Percentiles rank a stretch among this genome's conserved stretches.
phyloP scores from a whole-genome alignment of 35 echinoderm and acorn worm genomes.

The Heliocidaris erythrogramma region DNA sequence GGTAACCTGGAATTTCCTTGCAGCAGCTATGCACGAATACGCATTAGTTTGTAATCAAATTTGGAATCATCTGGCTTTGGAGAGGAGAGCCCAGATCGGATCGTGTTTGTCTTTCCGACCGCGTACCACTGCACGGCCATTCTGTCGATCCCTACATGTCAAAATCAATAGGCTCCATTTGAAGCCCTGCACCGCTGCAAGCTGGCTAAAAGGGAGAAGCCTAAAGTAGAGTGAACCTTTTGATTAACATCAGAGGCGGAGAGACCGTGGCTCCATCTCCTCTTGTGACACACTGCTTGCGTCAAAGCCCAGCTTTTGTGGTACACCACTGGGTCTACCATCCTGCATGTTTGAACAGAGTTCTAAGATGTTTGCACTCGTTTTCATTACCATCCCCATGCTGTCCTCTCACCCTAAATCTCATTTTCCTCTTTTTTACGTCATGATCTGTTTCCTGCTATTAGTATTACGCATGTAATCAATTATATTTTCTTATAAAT shows the following conservation, averaged over 20 bases:
- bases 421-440: not conserved
- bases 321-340: not conserved
- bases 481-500: not conserved
- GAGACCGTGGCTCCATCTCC: not conserved
- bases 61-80: conserved; percentile 39
- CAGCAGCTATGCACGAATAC: not conserved
- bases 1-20: not conserved
- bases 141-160: conserved; percentile 36
- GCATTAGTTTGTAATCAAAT: conserved; percentile 43
- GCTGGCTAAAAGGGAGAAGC: not conserved
- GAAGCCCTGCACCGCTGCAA: conserved; percentile 1
- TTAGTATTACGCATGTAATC: not conserved
- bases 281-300: not conserved
- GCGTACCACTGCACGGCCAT: not conserved
- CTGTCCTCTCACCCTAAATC: not conserved
- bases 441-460: conserved; percentile 9
- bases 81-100: conserved; percentile 19
- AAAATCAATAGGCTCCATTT: conserved; percentile 23
- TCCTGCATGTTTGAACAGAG: not conserved
- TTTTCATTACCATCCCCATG: not conserved
- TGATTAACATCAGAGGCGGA: conserved; percentile 22
- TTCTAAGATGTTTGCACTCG: conserved; percentile 2
- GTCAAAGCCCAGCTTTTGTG: not conserved
- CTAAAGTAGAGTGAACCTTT: conserved; percentile 42
- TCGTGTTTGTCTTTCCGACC: conserved; percentile 24